Conservation (phyloP, 2,888 invertebrate species). For the Miltochrista miniata region DNA sequence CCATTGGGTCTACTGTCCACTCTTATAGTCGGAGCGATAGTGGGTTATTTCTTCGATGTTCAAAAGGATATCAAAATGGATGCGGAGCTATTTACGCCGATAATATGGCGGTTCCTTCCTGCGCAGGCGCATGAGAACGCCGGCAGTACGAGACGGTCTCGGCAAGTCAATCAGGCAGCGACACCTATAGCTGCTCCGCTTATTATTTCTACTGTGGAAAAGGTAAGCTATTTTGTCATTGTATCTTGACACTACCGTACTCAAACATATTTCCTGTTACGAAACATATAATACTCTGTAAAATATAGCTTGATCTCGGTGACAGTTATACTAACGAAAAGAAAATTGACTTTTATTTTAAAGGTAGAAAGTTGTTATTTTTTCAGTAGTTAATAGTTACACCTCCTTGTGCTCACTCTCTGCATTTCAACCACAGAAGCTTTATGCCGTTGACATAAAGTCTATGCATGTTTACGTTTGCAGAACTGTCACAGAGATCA, state of each 20-base stretch:
- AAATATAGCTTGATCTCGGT: too few relatives aligned
- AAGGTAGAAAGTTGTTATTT: too few relatives aligned
- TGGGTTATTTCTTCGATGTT: constrained; percentile 71
- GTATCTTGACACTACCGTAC: neutral
- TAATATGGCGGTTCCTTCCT: constrained; percentile 63
- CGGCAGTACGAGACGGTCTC: constrained; percentile 46
- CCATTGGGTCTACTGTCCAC: constrained; percentile 88
- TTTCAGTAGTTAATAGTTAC: too few relatives aligned
- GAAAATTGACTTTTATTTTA: too few relatives aligned
- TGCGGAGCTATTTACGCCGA: constrained; percentile 69
- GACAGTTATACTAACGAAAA: too few relatives aligned
- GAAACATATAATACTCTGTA: too few relatives aligned
- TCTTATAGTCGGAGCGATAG: constrained; percentile 86
- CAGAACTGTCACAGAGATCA: too few relatives aligned
- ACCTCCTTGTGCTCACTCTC: too few relatives aligned
- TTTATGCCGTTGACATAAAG: too few relatives aligned
- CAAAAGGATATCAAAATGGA: constrained; percentile 53
- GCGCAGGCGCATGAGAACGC: constrained; percentile 45
- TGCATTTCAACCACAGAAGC: too few relatives aligned
- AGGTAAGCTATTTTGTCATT: constrained; percentile 28
- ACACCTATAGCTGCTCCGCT: constrained; percentile 58
- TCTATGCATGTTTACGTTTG: too few relatives aligned
- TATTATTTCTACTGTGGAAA: constrained; percentile 50
- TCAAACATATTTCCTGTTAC: too few relatives aligned
- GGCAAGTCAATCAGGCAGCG: constrained; percentile 29